Percentiles rank a stretch among this genome's conserved stretches.
Evolutionary conservation across 2,797 vertebrate genomes (phyloP).

Genomic region (Mormyrus hasselquistii): DNA sequence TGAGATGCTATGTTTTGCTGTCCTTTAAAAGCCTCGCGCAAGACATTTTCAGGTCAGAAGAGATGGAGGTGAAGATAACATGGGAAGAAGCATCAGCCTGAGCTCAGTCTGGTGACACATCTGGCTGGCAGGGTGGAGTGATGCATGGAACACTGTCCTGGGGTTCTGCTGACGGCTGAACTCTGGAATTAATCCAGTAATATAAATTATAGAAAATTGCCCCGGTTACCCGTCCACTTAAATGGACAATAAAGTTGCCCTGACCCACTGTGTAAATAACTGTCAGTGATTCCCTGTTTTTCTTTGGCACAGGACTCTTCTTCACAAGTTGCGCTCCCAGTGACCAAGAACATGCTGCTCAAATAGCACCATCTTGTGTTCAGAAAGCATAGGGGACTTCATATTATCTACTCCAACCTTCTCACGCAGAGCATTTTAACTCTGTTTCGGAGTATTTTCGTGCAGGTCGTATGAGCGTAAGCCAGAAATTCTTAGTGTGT

Average conservation of each 20-base stretch:
- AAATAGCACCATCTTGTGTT: constrained; percentile 44
- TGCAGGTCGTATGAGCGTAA: not conserved
- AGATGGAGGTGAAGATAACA: constrained; percentile 27
- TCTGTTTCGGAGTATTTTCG: constrained; percentile 28
- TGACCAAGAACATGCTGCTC: constrained; percentile 20
- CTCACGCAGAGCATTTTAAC: constrained; percentile 11
- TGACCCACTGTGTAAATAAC: constrained; percentile 4
- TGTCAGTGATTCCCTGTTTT: not conserved
- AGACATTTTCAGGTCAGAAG: constrained; percentile 14
- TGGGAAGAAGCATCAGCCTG: not conserved
- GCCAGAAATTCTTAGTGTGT: not conserved
- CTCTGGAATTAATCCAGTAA: not conserved
- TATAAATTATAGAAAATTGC: not conserved
- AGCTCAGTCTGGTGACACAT: constrained; percentile 19
- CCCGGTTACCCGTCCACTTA: not conserved
- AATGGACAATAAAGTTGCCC: not conserved
- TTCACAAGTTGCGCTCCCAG: not conserved
- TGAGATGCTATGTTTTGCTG: not conserved
- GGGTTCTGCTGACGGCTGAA: not conserved
- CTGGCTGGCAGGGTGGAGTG: constrained; percentile 14
- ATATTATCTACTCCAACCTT: not conserved
- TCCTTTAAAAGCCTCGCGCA: constrained; percentile 3
- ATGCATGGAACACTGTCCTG: not conserved
- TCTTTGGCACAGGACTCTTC: not conserved
- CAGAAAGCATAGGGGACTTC: constrained; percentile 6